Base-by-base conservation (phyloP, 2,888 invertebrate species). In the Mamestra brassicae region DNA sequence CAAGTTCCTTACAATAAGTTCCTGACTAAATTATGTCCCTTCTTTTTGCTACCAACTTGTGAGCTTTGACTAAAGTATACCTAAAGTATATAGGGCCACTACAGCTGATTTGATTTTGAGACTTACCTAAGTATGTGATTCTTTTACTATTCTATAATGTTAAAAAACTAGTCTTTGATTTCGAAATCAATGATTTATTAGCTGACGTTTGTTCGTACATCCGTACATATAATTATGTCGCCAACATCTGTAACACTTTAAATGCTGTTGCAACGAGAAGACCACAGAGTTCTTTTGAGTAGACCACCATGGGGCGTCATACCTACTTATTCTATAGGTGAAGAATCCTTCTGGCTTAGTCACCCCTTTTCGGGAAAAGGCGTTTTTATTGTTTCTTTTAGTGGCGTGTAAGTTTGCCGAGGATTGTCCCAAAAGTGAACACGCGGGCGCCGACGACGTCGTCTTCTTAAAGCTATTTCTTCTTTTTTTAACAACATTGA, bases 401-500 rank as follows among this genome's bases (percentile, higher is more conserved):
- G 17, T 52, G 26, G 47, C 4, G 38, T n/a, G 15, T 8, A 55
- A 13, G 10, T 54, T 45, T 6, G 17, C 55, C 26, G 36, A 10
- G 47, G 47, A 47, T 54, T 8, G 13, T 61, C 62, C 62, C 75
- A 69, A 80, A 87, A 86, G 26, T 55, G 74, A 17, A 86, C 74
- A 26, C 52, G 10, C 4, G 52, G 47, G 10, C 8, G 42, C 26
- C 63, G 63, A 2, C 26, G 7, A 13, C 55, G 65, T 50, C 34
- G 13, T 60, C 52, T 75, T 65, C 64, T 76, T 54, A 89, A 52
- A 11, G 89, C 89, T 52, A 54, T 77, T 80, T 91, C 87, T 85
- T 94, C 94, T 34, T 77, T 76, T 62, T 76, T 63, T 34, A 93
- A 76, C 62, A 94, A 80, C 1, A 79, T 64, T 13, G 78, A 76